Percentiles rank a stretch among this genome's conserved stretches.
Evolutionary conservation across 2,113 vertebrate species (phyloP).

Genomic region (Limanda limanda): DNA sequence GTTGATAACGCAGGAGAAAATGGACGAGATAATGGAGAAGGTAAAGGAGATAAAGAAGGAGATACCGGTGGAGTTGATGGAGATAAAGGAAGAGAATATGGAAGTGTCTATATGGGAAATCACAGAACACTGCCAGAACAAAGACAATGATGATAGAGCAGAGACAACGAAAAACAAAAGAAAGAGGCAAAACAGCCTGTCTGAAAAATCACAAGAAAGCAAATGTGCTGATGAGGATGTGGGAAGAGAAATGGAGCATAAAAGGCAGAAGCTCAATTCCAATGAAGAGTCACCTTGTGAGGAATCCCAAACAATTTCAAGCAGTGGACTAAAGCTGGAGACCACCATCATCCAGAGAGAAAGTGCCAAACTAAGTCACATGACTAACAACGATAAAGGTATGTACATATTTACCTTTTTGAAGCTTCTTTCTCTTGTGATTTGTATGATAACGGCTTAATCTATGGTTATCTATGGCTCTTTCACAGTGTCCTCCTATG

Average conservation of each 20-base stretch:
- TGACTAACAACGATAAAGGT: constrained; percentile 8
- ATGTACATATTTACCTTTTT: background rate
- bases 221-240: background rate
- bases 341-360: background rate
- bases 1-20: background rate
- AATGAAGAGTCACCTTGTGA: background rate
- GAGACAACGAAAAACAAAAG: background rate
- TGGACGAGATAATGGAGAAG: background rate
- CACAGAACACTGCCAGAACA: background rate
- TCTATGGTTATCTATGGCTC: background rate
- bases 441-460: background rate
- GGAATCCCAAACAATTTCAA: background rate
- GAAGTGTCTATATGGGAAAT: background rate
- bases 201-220: background rate
- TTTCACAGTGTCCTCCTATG: background rate
- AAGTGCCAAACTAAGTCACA: background rate
- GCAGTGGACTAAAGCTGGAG: no score
- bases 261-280: background rate
- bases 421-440: background rate
- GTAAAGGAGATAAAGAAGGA: background rate
- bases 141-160: background rate
- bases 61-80: background rate
- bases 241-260: background rate
- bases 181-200: background rate
- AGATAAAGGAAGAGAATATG: no score